Base-by-base conservation (phyloP, 2,888 invertebrate genomes). In the Mythimna ferrago region DNA sequence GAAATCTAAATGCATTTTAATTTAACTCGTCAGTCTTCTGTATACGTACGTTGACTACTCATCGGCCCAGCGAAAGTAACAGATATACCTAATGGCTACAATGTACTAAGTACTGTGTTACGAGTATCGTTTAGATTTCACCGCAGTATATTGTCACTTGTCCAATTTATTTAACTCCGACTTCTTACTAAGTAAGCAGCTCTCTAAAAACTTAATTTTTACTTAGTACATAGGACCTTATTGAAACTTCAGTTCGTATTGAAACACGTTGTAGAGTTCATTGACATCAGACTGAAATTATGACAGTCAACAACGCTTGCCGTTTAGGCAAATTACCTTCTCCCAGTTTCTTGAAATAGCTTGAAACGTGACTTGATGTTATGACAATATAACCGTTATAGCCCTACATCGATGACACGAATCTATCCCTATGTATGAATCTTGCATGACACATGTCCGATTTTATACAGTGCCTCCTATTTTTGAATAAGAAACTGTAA, bases 91-190 rank as follows among this genome's bases (percentile, higher is more conserved):
- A 78, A 83, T 66, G 73, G 73, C 78, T 81, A 78, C 79, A 79
- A 69, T 81, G 80, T 81, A 73, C 80, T 65, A 60, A 66, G 79
- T 76, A 74, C 73, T 76, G 71, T 60, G 65, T 76, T 73, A 78
- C 78, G 65, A 76, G 83, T 80, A 77, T 77, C 81, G 78, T 80
- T 82, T 83, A 78, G 77, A 79, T 81, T 85, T 87, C 83, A 80
- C 86, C 72, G 58, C 69, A 72, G 71, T 76, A 73, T 82, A 80
- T 86, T 86, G 86, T 85, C 87, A 78, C 87, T 80, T 89, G 89
- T 89, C 85, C 89, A 89, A 88, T 89, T 89, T 86, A 89, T 87
- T 87, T 84, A 81, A 85, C 88, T 83, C 76, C 70, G 84, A 73
- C 78, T 86, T 86, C 85, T 85, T 80, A 86, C 81, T 83, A 82